phyloP scores from a whole-genome alignment of 1,140 invertebrate species.

The Hyles vespertilio region DNA sequence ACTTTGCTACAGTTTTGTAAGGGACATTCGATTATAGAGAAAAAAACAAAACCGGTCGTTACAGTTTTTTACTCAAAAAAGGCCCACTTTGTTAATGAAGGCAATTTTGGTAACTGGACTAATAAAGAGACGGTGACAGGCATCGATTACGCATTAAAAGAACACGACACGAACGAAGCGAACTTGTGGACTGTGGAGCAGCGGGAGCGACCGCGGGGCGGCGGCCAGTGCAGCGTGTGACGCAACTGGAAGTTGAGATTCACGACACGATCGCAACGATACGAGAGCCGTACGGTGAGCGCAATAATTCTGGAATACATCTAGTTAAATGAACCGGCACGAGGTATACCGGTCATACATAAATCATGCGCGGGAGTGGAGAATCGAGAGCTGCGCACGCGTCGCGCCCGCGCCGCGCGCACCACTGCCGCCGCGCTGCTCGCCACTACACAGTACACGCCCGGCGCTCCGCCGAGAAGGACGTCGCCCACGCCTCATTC shows the following conservation, averaged over 20 bases:
- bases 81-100: slow-evolving; percentile 40
- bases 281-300: slow-evolving; percentile 29
- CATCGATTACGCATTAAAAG: slow-evolving; percentile 29
- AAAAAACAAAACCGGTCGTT: slow-evolving; percentile 35
- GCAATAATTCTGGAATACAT: slow-evolving; percentile 50
- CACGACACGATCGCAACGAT: slow-evolving; percentile 32
- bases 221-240: not conserved
- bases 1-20: slow-evolving; percentile 36
- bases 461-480: slow-evolving; percentile 37
- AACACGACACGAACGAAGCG: too few species aligned
- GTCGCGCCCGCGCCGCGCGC: slow-evolving; percentile 19
- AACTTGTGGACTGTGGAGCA: not conserved
- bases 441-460: slow-evolving; percentile 19
- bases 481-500: slow-evolving; percentile 52
- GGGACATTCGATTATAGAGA: slow-evolving; percentile 33
- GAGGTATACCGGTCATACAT: slow-evolving; percentile 44
- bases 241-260: slow-evolving; percentile 28
- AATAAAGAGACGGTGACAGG: slow-evolving; percentile 32
- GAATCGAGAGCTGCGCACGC: slow-evolving; percentile 30
- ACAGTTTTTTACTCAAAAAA: slow-evolving; percentile 33
- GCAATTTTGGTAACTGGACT: slow-evolving; percentile 45
- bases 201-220: not conserved
- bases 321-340: slow-evolving; percentile 46
- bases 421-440: slow-evolving; percentile 17
- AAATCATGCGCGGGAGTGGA: slow-evolving; percentile 45